Evolutionary conservation across 1,140 invertebrate species (phyloP), one percentile per base, ranked within the genome.

Genomic region (Melanaphis sacchari): DNA sequence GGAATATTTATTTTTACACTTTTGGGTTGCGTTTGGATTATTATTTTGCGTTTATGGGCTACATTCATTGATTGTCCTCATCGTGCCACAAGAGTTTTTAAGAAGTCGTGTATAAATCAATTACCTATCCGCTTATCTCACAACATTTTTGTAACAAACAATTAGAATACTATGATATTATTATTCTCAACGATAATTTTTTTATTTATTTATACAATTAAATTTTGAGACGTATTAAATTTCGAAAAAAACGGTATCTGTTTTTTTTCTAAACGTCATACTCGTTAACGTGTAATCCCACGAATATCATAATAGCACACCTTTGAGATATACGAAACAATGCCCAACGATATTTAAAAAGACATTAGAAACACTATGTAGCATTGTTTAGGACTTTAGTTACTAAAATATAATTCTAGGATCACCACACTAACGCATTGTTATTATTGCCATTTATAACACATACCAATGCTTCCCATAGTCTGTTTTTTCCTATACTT

Each of bases 331-430:
- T 38, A 82, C 36, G 76, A 38, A 82, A 82, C 18, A 82, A 82
- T 82, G 59, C 76, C 76, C n/a, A 2, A 38, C 7, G 76, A 82
- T 82, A 82, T 82, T 82, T 82, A 82, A 82, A 82, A 82, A 82
- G 6, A 36, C 76, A 82, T 82, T 82, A 82, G 76, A 85, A 41
- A 76, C 31, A 76, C 59, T n/a, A n/a, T n/a, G 59, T 76, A 76
- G n/a, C 36, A 76, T 76, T 76, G 24, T 76, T 76, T 76, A n/a
- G 18, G 31, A 76, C n/a, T 76, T 76, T 18, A 76, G 59, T 3
- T 76, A n/a, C 31, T n/a, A 76, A 76, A 76, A 76, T n/a, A n/a
- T 7, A 76, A 18, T 76, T 36, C 26, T n/a, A 76, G 59, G 59
- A 15, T 15, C 59, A 76, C 15, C 11, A n/a, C 15, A 76, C 59